These are phyloP conservation scores for Sander vitreus DNA, from an alignment of 2,113 vertebrate species.

Conservation along the genomic window DNA sequence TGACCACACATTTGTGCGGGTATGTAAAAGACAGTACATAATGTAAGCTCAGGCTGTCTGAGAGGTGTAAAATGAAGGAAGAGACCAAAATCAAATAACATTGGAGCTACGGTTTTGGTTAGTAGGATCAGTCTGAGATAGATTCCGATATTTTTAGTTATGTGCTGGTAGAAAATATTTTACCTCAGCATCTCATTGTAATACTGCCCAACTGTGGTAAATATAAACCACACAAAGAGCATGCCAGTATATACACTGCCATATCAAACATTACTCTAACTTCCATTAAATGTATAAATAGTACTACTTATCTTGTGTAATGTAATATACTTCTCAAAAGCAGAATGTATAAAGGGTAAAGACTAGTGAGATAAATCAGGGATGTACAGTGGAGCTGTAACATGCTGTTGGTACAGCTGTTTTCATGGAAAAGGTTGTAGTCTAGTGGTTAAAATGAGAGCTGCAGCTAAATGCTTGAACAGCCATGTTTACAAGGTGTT, in stretches of 20 bases:
- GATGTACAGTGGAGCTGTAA: constrained; percentile 58
- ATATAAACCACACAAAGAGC: constrained; percentile 54
- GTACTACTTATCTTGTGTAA: constrained; percentile 55
- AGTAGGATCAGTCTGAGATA: background rate
- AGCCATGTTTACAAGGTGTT: constrained; percentile 41
- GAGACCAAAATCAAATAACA: background rate
- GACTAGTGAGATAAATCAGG: constrained; percentile 72
- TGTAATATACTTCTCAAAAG: constrained; percentile 51
- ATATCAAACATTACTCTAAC: constrained; percentile 48
- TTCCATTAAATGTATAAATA: constrained; percentile 62
- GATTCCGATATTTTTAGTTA: constrained; percentile 19
- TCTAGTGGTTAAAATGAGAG: constrained; percentile 60
- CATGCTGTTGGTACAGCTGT: constrained; percentile 22
- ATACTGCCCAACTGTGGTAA: constrained; percentile 59
- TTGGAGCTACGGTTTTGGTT: background rate
- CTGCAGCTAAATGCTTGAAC: constrained; percentile 40
- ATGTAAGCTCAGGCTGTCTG: constrained; percentile 30
- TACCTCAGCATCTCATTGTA: constrained; percentile 43
- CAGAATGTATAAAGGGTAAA: constrained; percentile 66
- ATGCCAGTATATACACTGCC: constrained; percentile 69
- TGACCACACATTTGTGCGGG: constrained; percentile 11
- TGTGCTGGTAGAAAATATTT: constrained; percentile 35
- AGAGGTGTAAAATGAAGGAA: constrained; percentile 5
- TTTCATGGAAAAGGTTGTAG: constrained; percentile 53
- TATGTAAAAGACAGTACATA: constrained; percentile 22